Evolutionary conservation across 2,888 invertebrate genomes (phyloP).

Genomic region (Idaea aversata): DNA sequence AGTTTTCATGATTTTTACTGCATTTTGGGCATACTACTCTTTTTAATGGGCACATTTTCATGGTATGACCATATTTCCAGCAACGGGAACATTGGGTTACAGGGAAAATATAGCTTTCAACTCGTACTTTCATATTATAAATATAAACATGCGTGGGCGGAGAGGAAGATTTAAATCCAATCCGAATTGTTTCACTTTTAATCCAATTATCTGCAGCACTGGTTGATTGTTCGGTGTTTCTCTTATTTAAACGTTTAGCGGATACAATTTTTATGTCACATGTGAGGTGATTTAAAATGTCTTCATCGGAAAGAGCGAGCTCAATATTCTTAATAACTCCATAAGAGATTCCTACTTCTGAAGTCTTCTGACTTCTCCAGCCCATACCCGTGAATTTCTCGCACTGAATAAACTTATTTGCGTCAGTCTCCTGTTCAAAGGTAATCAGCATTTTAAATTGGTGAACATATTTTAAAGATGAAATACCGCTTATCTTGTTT

Average conservation of each 20-base stretch:
- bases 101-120: constrained; percentile 9
- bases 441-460: not conserved
- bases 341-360: not conserved
- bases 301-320: not conserved
- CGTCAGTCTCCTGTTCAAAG: not conserved
- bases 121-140: not conserved
- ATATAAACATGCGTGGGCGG: not conserved
- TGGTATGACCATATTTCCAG: constrained; percentile 18
- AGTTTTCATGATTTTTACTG: constrained; percentile 19
- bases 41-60: constrained; percentile 18
- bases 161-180: not conserved
- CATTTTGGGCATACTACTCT: constrained; percentile 26
- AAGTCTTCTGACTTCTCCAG: not conserved
- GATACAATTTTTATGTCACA: not conserved
- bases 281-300: not conserved
- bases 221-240: not conserved
- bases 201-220: not conserved
- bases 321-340: constrained; percentile 2
- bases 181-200: not conserved
- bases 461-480: not conserved
- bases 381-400: not conserved
- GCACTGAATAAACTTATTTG: not conserved
- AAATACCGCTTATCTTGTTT: not conserved
- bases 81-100: constrained; percentile 9
- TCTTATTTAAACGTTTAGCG: not conserved